Evolutionary conservation across 2,888 invertebrate species (phyloP), one percentile per base, ranked within the genome.

Genomic region (Gastracanthus pulcherrimus): DNA sequence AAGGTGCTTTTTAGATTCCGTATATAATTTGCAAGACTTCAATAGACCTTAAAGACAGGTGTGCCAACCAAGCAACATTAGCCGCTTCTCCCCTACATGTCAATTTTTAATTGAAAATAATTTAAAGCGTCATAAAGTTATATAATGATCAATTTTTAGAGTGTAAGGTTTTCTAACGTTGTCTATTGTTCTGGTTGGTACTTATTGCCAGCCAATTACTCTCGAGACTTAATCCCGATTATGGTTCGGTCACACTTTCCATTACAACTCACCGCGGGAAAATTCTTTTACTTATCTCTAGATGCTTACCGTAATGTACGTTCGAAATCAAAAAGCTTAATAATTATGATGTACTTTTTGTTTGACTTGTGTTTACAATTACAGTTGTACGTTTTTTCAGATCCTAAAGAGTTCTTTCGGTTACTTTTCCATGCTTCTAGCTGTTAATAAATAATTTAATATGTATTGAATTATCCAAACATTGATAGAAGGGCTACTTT

Each of bases 241-340:
- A 85, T 86, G 85, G 83, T 85, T 80, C 77, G 86, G 41, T 84
- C 85, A 2, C 84, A 82, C 74, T 75, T 78, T 19, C 85, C 85
- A 2, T 75, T 85, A 19, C 76, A 80, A 76, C 79, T 85, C 13
- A 84, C 85, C 4, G 85, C 84, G 1, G 86, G 86, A 13, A 86
- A 86, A 74, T 86, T 86, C 70, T 84, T 85, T 75, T 81, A 82
- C 60, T 80, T 86, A 81, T 85, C 86, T 34, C 83, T 79, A 2
- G 80, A 84, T 19, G 76, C 86, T 5, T 86, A 84, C 36, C 82
- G 85, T 60, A 82, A 82, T 34, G 84, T 86, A 69, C 7, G 58
- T 77, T 34, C 1, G 64, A 13, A 5, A 6, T 60, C 6, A 29
- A 29, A n/a, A n/a, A 41, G 2, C 23, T 3, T 13, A 23, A 13